A percentile compares a stretch with the other conserved stretches of the same genome.
phyloP scores from a whole-genome alignment of 2,888 invertebrate species.

The Adela reaumurella region DNA sequence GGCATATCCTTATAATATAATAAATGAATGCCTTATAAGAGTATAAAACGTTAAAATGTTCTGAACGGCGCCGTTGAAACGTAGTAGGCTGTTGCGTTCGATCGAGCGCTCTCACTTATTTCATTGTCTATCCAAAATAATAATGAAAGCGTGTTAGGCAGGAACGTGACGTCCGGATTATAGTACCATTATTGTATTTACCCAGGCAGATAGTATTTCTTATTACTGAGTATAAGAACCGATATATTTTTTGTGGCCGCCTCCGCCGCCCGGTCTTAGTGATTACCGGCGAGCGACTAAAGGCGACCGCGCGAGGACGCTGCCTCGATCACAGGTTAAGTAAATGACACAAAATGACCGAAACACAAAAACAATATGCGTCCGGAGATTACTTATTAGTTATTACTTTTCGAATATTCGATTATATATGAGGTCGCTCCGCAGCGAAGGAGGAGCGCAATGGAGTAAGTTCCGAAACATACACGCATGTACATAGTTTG shows the following conservation, averaged over 20 bases:
- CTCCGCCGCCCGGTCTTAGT: not conserved
- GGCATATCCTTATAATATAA: no score
- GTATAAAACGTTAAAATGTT: no score
- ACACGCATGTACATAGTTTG: no score
- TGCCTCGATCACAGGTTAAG: constrained; percentile 40
- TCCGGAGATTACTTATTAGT: constrained; percentile 26
- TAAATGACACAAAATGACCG: constrained; percentile 41
- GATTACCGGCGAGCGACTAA: not conserved
- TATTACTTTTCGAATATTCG: constrained; percentile 35
- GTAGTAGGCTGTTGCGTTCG: no score
- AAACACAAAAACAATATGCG: constrained; percentile 29
- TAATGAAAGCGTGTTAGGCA: no score
- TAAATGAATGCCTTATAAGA: no score
- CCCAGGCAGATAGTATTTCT: not conserved
- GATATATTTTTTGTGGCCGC: not conserved
- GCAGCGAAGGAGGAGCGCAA: not conserved
- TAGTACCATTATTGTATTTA: not conserved
- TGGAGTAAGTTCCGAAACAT: not conserved
- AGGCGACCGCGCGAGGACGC: constrained; percentile 17
- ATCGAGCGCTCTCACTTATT: not conserved
- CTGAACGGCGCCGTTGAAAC: no score
- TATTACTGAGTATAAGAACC: not conserved
- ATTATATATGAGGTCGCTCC: constrained; percentile 24
- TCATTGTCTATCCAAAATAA: not conserved
- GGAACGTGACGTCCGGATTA: not conserved